Conservation (phyloP, 2,888 invertebrate genomes). For the Pseudococcus longispinus region DNA sequence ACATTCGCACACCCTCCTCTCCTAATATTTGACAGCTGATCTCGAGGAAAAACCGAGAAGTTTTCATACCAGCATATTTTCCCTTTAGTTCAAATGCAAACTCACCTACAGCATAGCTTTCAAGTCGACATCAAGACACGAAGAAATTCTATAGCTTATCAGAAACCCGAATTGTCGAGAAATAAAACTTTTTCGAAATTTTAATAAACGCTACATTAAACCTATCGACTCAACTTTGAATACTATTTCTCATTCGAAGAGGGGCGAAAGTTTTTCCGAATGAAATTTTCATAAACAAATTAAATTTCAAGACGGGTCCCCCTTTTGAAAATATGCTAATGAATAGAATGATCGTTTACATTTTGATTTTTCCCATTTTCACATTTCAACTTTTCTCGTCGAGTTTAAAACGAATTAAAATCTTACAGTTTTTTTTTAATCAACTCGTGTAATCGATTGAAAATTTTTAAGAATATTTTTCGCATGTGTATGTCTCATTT, state of each 20-base stretch:
- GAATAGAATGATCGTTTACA: neutral
- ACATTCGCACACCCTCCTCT: neutral
- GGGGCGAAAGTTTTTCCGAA: neutral
- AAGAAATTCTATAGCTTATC: neutral
- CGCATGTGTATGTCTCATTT: too few relatives aligned
- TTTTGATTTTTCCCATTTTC: neutral
- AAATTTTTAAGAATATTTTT: neutral
- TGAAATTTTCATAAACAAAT: constrained; percentile 37
- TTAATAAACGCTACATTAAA: constrained; percentile 37
- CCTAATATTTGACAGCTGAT: neutral
- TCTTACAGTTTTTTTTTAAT: neutral
- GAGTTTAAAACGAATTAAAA: neutral
- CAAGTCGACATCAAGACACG: neutral
- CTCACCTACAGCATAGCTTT: neutral
- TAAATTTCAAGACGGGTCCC: neutral
- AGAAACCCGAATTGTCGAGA: neutral
- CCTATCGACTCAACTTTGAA: neutral
- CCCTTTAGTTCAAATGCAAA: neutral
- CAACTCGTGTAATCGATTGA: neutral
- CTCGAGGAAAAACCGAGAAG: neutral
- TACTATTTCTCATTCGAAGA: neutral
- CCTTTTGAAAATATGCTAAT: constrained; percentile 19
- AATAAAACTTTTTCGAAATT: constrained; percentile 29
- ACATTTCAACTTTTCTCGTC: neutral
- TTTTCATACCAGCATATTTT: neutral